A percentile compares a stretch with the other conserved stretches of the same genome.
Conservation (phyloP, 2,888 invertebrate genomes). For the Oligia latruncula region DNA sequence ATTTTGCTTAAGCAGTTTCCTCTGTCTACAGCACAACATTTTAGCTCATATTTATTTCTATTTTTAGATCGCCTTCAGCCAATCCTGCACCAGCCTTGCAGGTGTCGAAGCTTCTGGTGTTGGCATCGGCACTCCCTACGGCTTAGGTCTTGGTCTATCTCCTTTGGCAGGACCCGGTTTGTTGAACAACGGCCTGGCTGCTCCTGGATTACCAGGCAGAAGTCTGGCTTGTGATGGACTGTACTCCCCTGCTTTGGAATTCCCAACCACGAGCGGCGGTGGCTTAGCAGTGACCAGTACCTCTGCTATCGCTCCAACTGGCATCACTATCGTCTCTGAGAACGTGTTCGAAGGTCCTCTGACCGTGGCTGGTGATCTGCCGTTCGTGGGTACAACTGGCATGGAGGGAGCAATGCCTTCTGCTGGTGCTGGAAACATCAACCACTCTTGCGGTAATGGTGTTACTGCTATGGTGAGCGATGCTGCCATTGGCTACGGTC, state of each 20-base stretch:
- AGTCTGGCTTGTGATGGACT: conserved; percentile 37
- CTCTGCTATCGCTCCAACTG: conserved; percentile 74
- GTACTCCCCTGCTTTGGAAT: conserved; percentile 57
- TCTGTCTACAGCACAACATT: not conserved
- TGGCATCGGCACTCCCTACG: conserved; percentile 32
- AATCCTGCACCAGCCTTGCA: conserved; percentile 54
- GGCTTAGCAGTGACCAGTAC: conserved; percentile 72
- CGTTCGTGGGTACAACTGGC: conserved; percentile 76
- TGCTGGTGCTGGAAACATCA: conserved; percentile 72
- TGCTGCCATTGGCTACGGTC: conserved; percentile 33
- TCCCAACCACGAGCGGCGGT: conserved; percentile 73
- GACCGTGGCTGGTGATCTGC: conserved; percentile 74
- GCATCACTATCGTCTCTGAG: conserved; percentile 75
- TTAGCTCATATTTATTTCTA: not conserved
- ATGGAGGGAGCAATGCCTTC: conserved; percentile 75
- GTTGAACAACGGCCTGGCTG: conserved; percentile 30
- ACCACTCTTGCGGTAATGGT: conserved; percentile 76
- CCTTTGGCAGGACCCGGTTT: conserved; percentile 29
- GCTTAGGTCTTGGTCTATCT: conserved; percentile 27
- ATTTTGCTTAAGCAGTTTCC: not conserved
- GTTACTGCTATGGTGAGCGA: conserved; percentile 67
- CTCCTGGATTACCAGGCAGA: conserved; percentile 23
- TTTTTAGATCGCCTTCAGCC: conserved; percentile 59
- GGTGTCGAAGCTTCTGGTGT: conserved; percentile 46
- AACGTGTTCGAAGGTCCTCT: conserved; percentile 76